Conservation (phyloP, 35 echinoderm and acorn worm species). For the Apostichopus californicus region DNA sequence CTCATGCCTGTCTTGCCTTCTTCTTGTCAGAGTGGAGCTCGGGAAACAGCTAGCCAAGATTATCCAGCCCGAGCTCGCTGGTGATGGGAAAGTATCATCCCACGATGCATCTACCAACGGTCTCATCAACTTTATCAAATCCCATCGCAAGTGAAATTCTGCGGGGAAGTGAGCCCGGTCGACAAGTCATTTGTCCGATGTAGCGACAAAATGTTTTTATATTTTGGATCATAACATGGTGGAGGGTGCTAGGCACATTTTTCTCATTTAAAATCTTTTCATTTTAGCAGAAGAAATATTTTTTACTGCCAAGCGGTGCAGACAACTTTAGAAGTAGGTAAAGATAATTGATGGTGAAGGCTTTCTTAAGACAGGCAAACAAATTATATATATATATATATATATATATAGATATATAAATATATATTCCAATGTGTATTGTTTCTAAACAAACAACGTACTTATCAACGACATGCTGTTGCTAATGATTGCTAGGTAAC, state of each 20-base stretch:
- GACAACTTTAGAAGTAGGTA: no score
- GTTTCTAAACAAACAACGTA: no score
- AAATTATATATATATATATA: no score
- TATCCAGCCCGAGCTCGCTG: conserved; percentile 92
- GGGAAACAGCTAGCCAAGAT: conserved; percentile 97
- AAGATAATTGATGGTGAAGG: no score
- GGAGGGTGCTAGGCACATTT: background rate
- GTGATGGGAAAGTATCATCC: conserved; percentile 59
- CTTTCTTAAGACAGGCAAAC: no score
- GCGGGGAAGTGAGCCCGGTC: no score
- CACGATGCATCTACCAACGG: conserved; percentile 96
- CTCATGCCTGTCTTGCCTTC: background rate
- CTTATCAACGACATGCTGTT: no score
- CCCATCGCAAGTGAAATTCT: conserved; percentile 59
- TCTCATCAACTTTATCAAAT: conserved; percentile 97
- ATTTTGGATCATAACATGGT: background rate
- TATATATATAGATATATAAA: no score
- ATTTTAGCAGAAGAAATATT: no score
- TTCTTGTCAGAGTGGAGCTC: conserved; percentile 83
- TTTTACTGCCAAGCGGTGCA: no score
- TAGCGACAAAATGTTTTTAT: background rate
- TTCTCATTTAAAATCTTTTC: background rate
- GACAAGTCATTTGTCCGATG: background rate
- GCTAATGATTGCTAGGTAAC: no score
- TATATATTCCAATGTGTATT: no score